Conservation (phyloP, 2,113 vertebrate genomes). For the Hemibagrus wyckioides region DNA sequence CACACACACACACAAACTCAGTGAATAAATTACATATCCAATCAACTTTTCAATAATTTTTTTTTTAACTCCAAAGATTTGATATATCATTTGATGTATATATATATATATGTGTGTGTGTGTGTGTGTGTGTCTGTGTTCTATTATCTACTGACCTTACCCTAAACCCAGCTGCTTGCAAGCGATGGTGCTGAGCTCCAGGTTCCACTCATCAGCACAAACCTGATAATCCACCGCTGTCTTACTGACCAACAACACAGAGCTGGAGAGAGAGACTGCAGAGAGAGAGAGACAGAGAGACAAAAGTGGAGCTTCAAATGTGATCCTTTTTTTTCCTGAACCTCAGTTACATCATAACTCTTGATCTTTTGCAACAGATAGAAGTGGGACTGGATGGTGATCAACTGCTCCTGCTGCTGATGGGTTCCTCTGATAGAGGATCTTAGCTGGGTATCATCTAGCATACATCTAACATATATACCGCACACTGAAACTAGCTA, state of each 20-base stretch:
- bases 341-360: background rate
- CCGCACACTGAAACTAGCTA: background rate
- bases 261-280: slow-evolving; percentile 82
- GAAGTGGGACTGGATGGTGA: background rate
- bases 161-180: slow-evolving; percentile 95
- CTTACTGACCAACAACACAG: slow-evolving; percentile 77
- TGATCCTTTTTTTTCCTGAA: background rate
- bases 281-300: slow-evolving; percentile 21
- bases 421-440: background rate
- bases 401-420: background rate
- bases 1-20: slow-evolving; percentile 26
- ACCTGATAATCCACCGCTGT: slow-evolving; percentile 81
- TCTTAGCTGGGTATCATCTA: background rate
- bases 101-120: slow-evolving; percentile 2
- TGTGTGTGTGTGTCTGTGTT: slow-evolving; percentile 47
- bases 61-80: background rate
- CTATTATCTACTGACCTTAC: slow-evolving; percentile 89
- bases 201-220: slow-evolving; percentile 90
- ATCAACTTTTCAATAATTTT: background rate
- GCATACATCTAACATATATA: background rate
- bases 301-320: background rate
- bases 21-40: background rate
- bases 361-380: background rate
- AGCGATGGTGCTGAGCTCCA: slow-evolving; percentile 81
- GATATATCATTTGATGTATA: background rate